phyloP scores from a whole-genome alignment of 1,140 invertebrate species.

The Zaprionus ghesquierei region DNA sequence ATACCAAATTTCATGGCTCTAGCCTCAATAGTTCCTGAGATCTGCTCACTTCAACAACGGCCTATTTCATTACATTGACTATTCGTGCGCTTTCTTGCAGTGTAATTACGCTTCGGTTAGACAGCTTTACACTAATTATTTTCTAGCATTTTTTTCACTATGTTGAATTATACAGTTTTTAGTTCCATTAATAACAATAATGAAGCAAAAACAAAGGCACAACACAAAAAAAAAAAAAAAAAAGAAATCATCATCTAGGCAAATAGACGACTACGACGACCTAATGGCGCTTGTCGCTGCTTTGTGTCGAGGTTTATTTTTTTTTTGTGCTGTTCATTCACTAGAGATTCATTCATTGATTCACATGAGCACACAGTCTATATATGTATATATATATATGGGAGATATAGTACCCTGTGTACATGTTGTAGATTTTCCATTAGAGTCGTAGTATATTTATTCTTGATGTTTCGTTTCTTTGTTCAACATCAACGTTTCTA shows the following conservation, averaged over 20 bases:
- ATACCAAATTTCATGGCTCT: background rate
- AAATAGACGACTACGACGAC: conserved; percentile 41
- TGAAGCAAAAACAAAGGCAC: conserved; percentile 18
- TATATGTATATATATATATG: too few relatives aligned
- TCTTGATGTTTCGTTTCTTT: conserved; percentile 42
- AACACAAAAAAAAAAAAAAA: conserved; percentile 17
- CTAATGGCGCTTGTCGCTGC: conserved; percentile 54
- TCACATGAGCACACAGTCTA: conserved; percentile 36
- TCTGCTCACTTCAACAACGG: too few relatives aligned
- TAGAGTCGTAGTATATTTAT: conserved; percentile 45
- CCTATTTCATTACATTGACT: background rate
- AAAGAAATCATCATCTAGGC: conserved; percentile 9
- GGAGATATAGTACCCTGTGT: conserved; percentile 2
- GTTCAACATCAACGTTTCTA: conserved; percentile 33
- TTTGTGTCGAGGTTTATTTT: conserved; percentile 40
- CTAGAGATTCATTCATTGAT: conserved; percentile 73
- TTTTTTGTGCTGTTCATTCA: conserved; percentile 64
- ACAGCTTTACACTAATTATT: background rate
- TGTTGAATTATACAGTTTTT: conserved; percentile 46
- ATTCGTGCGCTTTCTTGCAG: background rate
- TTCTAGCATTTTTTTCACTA: background rate
- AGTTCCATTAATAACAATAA: conserved; percentile 43
- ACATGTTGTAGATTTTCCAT: conserved; percentile 51
- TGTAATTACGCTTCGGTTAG: conserved; percentile 9
- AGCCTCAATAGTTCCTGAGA: background rate